phyloP scores from a whole-genome alignment of 1,140 invertebrate genomes.

The Rhizoglyphus robini region DNA sequence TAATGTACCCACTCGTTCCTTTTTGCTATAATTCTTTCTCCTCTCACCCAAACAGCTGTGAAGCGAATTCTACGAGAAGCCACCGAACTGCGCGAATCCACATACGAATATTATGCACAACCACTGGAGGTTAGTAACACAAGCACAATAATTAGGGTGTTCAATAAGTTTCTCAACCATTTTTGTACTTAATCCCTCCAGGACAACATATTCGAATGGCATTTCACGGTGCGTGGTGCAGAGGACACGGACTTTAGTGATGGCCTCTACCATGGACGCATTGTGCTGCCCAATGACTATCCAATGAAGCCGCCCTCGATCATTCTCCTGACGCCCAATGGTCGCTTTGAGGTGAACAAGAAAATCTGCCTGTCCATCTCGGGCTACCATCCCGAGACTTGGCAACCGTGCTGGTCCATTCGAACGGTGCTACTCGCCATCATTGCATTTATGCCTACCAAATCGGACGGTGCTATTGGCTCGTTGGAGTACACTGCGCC shows the following conservation, averaged over 20 bases:
- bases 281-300: constrained; percentile 75
- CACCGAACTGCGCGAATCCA: constrained; percentile 62
- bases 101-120: constrained; percentile 75
- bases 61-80: constrained; percentile 88
- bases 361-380: constrained; percentile 95
- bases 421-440: constrained; percentile 79
- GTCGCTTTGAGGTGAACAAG: constrained; percentile 81
- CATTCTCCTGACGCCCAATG: constrained; percentile 87
- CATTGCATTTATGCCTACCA: constrained; percentile 86
- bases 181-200: constrained; percentile 26
- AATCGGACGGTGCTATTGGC: constrained; percentile 71
- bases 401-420: constrained; percentile 91
- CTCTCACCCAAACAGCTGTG: constrained; percentile 51
- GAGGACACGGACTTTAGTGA: constrained; percentile 71
- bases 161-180: not conserved
- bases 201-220: constrained; percentile 96
- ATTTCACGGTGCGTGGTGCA: constrained; percentile 84
- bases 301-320: constrained; percentile 97
- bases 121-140: constrained; percentile 55
- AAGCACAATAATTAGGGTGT: constrained; percentile 4
- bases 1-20: not conserved
- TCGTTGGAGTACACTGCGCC: constrained; percentile 71
- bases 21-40: not conserved
- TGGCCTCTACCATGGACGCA: constrained; percentile 80
- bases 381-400: constrained; percentile 91